Evolutionary conservation across 2,113 vertebrate genomes (phyloP), one percentile per base, ranked within the genome.

Genomic region (Python bivittatus): DNA sequence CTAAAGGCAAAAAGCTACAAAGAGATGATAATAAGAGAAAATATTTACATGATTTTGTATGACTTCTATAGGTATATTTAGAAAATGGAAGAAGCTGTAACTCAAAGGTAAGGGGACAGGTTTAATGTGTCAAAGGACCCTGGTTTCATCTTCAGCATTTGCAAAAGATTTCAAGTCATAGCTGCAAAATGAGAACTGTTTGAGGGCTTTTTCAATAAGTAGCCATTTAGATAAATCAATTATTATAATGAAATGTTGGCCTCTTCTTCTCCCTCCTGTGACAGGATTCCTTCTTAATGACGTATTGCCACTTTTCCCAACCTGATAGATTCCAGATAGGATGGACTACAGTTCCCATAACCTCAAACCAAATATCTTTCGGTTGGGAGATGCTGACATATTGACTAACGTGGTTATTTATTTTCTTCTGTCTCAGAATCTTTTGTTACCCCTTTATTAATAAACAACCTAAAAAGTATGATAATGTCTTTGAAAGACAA

Each of bases 371-470:
- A 22, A 22, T 60, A 20, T 22, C 25, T 27, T 6, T 48, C 7
- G 44, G 44, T 48, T 48, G 64, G n/a, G n/a, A 72, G 1, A 33
- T 11, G 25, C 0, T 5, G 0, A 15, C n/a, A n/a, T 72, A 53
- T 29, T 90, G 92, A 42, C 60, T 79, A 44, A 38, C 53, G 42
- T 29, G 9, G 10, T 9, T 58, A 38, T 52, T 12, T 54, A 3
- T 53, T 54, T 23, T 61, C 60, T 85, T 89, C 86, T 29, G 33
- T 91, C 48, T 54, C 27, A 48, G 38, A 83, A 64, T 60, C 53
- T 79, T 90, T 89, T 79, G 87, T 58, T 89, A 79, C 83, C 9
- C 7, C 88, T 89, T 61, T 53, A 85, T 38, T 89, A 48, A 57
- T 57, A 68, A 86, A 61, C 68, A 90, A 88, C 72, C 68, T 86